Evolutionary conservation across 2,113 vertebrate species (phyloP), one percentile per base, ranked within the genome.

Genomic region (Hyla sarda): DNA sequence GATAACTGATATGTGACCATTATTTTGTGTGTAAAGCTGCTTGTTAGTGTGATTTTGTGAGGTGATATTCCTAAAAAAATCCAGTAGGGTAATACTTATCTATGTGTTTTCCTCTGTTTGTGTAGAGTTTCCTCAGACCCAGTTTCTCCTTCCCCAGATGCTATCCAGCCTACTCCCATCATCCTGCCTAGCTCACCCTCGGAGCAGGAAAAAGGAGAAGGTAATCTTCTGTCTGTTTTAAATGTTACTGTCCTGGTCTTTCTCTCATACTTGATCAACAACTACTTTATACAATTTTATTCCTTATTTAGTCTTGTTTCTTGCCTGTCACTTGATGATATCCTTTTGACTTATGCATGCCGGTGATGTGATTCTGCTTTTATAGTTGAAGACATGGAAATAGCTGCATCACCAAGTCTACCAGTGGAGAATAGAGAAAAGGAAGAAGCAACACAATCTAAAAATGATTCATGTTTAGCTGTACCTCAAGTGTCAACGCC

Each of bases 151-250:
- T 95, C 96, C 84, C 93, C 93, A 60, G 95, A 95, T 83, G 88
- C 88, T 90, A 91, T 95, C 50, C 91, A 89, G 88, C 88, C 95
- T 28, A 92, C 88, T 21, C 95, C 94, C 74, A 90, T 97, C 74
- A 96, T 97, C 0, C 88, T 97, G 21, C 96, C 97, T 69, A 96
- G 91, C 92, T 98, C 96, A n/a, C 98, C 98, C 10, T 98, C 98
- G 5, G 97, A 91, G 21, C 89, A 92, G 82, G 93, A 94, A 83
- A 90, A 89, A 72, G 87, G 88, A 87, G 90, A 89, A 89, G 94
- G 96, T 97, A 91, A 91, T n/a, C 5, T 23, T 87, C 75, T 83
- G 28, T 72, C 47, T 41, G 6, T 74, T 14, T 83, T 54, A 54
- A 28, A 45, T 45, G 5, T 45, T 60, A 4, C 34, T 45, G 13